Conservation (phyloP, 2,113 vertebrate species). For the Oceanites oceanicus region DNA sequence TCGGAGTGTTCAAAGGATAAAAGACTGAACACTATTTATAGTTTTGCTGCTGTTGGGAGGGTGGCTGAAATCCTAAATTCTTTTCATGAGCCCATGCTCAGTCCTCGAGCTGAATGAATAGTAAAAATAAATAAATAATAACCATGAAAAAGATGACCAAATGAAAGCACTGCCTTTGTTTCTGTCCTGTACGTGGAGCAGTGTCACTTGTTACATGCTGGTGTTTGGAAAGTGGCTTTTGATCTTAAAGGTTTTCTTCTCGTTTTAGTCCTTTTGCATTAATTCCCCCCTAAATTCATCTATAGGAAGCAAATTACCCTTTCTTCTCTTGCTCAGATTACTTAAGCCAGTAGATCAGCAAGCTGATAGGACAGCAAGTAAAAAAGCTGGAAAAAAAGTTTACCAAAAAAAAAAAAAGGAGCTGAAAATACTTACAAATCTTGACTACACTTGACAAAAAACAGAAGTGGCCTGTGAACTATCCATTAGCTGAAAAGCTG, state of each 20-base stretch:
- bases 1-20: not conserved
- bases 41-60: constrained; percentile 6
- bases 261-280: not conserved
- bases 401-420: not conserved
- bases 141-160: not conserved
- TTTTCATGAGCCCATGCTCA: not conserved
- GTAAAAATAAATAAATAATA: constrained; percentile 40
- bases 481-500: constrained; percentile 53
- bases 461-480: constrained; percentile 30
- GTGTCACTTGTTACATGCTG: not conserved
- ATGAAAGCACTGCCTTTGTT: constrained; percentile 38
- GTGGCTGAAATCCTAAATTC: constrained; percentile 1
- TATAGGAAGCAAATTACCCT: not conserved
- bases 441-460: constrained; percentile 50
- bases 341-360: not conserved
- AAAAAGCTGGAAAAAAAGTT: not conserved
- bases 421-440: constrained; percentile 42
- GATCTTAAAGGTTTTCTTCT: not conserved
- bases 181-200: not conserved
- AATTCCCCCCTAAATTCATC: not conserved
- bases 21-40: constrained; percentile 38
- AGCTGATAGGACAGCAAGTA: not conserved
- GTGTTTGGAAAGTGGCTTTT: not conserved
- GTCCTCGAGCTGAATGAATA: not conserved
- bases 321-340: not conserved